Base-by-base conservation (phyloP, 2,113 vertebrate species). In the Sinocyclocheilus anshuiensis region DNA sequence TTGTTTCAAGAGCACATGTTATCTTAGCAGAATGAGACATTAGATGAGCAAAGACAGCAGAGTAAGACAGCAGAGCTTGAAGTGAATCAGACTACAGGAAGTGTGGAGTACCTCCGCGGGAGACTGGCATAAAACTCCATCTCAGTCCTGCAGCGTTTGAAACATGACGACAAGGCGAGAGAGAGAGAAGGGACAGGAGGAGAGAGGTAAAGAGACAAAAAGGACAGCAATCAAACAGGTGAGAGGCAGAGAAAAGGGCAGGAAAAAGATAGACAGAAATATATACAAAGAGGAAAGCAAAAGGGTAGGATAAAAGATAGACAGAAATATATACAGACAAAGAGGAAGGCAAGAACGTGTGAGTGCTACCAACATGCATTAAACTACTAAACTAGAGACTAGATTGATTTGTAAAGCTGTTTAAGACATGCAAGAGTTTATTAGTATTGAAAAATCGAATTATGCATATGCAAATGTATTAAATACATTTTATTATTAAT, bases 121-220 rank as follows among this genome's bases (percentile, higher is more conserved):
- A 95, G 95, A 95, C 94, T 95, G 93, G 95, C 95, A 94, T 96
- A 96, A 92, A 96, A 94, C 95, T 96, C 95, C 95, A 96, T 95
- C 92, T 96, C 95, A 92, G 95, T 93, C 93, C 95, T 96, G 94
- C 93, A 94, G 94, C 91, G 89, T 89, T 88, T 92, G 90, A 92
- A 71, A 86, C 86, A 86, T 86, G 84, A 65, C 48, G 77, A 61
- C 61, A 81, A 69, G 77, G 71, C 69, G 8, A 48, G 45, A 26
- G 26, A 72, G 69, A 45, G 6, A 84, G 75, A 45, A 79, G 87
- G 59, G 87, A 80, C 87, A 18, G 8, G 81, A 78, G 48, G 26
- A 78, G 4, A 76, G 59, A 81, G 53, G 76, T 24, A 33, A 55
- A 69, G 67, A 87, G 26, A 81, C 36, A 86, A 55, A 78, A 69